Conservation (phyloP, 2,888 invertebrate genomes). For the Caenorhabditis doughertyi region DNA sequence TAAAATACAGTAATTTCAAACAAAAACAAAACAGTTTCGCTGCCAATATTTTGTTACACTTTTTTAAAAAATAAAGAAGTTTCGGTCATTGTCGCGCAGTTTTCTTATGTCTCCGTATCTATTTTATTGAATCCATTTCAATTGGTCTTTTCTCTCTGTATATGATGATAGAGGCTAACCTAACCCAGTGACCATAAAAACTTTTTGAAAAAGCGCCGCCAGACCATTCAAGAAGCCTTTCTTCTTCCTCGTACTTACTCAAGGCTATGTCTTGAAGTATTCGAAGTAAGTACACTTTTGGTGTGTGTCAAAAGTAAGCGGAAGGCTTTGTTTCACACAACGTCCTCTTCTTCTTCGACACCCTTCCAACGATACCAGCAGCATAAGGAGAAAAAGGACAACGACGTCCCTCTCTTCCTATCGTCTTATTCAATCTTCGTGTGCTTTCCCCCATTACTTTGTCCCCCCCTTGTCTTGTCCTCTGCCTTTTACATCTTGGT, state of each 20-base stretch:
- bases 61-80: slow-evolving; percentile 13
- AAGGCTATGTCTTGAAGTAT: slow-evolving; percentile 46
- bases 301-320: slow-evolving; percentile 59
- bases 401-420: slow-evolving; percentile 48
- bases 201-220: slow-evolving; percentile 19
- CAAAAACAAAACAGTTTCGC: slow-evolving; percentile 1
- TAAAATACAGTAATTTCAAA: slow-evolving; percentile 11
- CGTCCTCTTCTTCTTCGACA: slow-evolving; percentile 37
- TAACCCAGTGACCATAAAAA: slow-evolving; percentile 61
- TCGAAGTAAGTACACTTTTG: slow-evolving; percentile 48
- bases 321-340: slow-evolving; percentile 64
- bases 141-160: slow-evolving; percentile 6
- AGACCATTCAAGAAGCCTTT: slow-evolving; percentile 6
- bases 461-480: slow-evolving; percentile 54
- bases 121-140: slow-evolving; percentile 10
- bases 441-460: slow-evolving; percentile 57
- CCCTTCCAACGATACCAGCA: slow-evolving; percentile 38
- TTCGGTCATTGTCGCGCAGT: slow-evolving; percentile 23
- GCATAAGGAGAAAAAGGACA: slow-evolving; percentile 45
- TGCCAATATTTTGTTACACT: slow-evolving; percentile 38
- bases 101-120: slow-evolving; percentile 13
- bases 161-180: slow-evolving; percentile 31
- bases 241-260: slow-evolving; percentile 3
- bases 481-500: background rate
- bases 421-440: slow-evolving; percentile 63